Evolutionary conservation across 2,797 vertebrate species (phyloP).

Genomic region (Epinephelus malabaricus): DNA sequence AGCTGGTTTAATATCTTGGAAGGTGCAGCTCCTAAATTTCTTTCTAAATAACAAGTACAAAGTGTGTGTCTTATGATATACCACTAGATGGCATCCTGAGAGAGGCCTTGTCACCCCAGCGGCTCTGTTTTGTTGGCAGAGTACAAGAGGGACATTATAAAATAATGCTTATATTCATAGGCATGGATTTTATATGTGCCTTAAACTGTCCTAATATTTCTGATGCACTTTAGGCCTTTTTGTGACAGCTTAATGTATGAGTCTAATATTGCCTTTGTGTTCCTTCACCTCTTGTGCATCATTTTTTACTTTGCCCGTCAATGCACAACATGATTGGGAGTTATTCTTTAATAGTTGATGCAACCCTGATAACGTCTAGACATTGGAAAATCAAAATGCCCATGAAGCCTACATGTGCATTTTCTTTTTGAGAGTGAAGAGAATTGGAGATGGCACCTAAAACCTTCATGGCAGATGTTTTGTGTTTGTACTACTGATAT

Average conservation of each 20-base stretch:
- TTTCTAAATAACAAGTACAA: neutral
- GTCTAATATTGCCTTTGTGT: slow-evolving; percentile 29
- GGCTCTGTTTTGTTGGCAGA: neutral
- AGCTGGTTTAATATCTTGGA: neutral
- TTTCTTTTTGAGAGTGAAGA: neutral
- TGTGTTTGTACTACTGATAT: neutral
- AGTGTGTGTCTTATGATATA: neutral
- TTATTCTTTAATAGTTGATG: slow-evolving; percentile 17
- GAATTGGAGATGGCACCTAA: slow-evolving; percentile 11
- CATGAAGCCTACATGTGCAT: slow-evolving; percentile 6
- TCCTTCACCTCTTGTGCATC: neutral
- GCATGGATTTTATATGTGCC: slow-evolving; percentile 25
- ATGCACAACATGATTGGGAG: slow-evolving; percentile 10
- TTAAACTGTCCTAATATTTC: slow-evolving; percentile 14
- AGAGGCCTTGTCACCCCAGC: slow-evolving; percentile 51
- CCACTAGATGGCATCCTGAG: slow-evolving; percentile 84
- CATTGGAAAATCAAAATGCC: neutral
- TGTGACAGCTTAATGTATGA: slow-evolving; percentile 8
- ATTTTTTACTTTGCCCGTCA: slow-evolving; percentile 17
- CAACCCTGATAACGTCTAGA: neutral
- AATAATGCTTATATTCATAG: slow-evolving; percentile 31
- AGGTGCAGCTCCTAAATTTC: neutral
- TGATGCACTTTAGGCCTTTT: slow-evolving; percentile 17
- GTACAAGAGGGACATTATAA: slow-evolving; percentile 23
- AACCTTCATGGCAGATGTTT: slow-evolving; percentile 5